These are phyloP conservation scores for Plebejus melissa DNA, from an alignment of 2,888 invertebrate genomes.

Conservation along the genomic window DNA sequence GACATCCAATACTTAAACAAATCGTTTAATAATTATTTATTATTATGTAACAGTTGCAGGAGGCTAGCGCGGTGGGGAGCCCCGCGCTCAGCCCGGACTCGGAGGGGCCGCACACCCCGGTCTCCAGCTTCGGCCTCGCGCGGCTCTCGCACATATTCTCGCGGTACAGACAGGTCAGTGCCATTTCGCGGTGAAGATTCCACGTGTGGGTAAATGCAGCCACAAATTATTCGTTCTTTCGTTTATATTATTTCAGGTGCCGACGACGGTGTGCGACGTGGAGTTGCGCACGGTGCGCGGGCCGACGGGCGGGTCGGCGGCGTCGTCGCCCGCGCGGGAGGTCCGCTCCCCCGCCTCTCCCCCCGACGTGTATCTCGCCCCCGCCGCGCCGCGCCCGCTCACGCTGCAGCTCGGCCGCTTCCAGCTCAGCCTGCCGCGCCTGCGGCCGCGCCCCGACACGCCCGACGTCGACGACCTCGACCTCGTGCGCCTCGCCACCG, in stretches of 20 bases:
- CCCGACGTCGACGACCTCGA: constrained; percentile 63
- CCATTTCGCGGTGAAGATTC: background rate
- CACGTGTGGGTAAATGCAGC: background rate
- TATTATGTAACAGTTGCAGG: constrained; percentile 22
- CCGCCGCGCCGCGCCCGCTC: constrained; percentile 45
- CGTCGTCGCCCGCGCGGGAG: constrained; percentile 38
- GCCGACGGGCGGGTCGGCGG: constrained; percentile 47
- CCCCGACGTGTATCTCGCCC: constrained; percentile 49
- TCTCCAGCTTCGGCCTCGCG: constrained; percentile 51
- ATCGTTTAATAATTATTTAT: no score
- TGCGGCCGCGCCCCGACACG: constrained; percentile 58
- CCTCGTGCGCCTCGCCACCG: constrained; percentile 55
- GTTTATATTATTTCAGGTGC: constrained; percentile 49
- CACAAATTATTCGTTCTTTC: background rate
- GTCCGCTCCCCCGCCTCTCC: constrained; percentile 53
- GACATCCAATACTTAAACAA: background rate
- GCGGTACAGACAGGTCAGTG: constrained; percentile 59
- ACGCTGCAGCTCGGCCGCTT: constrained; percentile 65
- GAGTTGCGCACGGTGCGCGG: constrained; percentile 55
- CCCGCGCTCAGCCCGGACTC: constrained; percentile 33
- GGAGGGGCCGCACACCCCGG: constrained; percentile 34
- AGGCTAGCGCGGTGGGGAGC: constrained; percentile 27
- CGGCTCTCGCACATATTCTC: constrained; percentile 63
- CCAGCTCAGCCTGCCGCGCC: constrained; percentile 57
- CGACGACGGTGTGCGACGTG: constrained; percentile 58